These are phyloP conservation scores for Lontra canadensis DNA, from an alignment of 2,113 vertebrate species.

Conservation along the genomic window DNA sequence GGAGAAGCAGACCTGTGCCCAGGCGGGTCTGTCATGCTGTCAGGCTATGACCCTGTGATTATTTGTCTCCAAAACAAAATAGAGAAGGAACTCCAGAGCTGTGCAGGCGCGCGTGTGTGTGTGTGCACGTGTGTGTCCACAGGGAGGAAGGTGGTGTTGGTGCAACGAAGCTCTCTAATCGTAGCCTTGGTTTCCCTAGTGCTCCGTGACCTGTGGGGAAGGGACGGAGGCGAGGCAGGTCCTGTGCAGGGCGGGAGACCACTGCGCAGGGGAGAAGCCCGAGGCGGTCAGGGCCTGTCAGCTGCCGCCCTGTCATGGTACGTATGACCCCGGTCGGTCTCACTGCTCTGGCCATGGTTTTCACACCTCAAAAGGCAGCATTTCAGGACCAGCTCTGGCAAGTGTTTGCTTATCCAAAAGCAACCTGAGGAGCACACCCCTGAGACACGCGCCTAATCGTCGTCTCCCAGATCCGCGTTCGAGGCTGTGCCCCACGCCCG, in stretches of 20 bases:
- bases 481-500: neutral
- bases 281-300: slow-evolving; percentile 87
- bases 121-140: no score
- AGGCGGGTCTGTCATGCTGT: neutral
- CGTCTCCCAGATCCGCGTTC: neutral
- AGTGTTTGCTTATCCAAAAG: neutral
- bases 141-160: neutral
- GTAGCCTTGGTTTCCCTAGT: slow-evolving; percentile 82
- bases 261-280: slow-evolving; percentile 91
- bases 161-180: neutral
- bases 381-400: neutral
- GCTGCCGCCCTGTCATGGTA: slow-evolving; percentile 90
- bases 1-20: neutral
- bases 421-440: neutral
- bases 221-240: slow-evolving; percentile 90
- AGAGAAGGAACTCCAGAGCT: neutral
- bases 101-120: rapidly evolving
- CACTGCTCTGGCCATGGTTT: rapidly evolving
- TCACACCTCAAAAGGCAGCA: neutral
- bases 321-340: neutral
- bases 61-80: neutral
- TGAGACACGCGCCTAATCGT: neutral
- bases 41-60: neutral
- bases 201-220: slow-evolving; percentile 95
- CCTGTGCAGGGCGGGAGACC: slow-evolving; percentile 90